A percentile compares a stretch with the other conserved stretches of the same genome.
phyloP scores from a whole-genome alignment of 2,797 vertebrate genomes.

The Channallabes apus region DNA sequence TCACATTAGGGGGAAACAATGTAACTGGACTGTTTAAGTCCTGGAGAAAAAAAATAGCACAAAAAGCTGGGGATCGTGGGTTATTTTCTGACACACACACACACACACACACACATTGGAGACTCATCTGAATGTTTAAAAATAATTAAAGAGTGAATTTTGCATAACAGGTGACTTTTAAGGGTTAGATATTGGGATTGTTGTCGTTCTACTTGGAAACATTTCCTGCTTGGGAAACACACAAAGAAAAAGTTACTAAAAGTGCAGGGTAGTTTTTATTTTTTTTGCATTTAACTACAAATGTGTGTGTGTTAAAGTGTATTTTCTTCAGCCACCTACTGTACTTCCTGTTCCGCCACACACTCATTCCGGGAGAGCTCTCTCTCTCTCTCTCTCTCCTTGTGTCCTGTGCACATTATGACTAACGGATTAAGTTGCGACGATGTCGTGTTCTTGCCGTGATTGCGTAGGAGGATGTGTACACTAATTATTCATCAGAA shows the following conservation, averaged over 20 bases:
- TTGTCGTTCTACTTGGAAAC: neutral
- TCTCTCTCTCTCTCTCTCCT: neutral
- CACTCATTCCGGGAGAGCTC: too few species aligned
- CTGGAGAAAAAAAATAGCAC: too few species aligned
- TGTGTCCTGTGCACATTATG: neutral
- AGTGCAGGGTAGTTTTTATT: neutral
- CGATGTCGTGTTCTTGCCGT: neutral
- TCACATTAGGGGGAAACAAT: too few species aligned
- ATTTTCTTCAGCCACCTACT: neutral
- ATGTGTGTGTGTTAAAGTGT: neutral
- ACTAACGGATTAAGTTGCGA: constrained; percentile 3
- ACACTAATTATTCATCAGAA: constrained; percentile 12
- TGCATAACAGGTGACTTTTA: neutral
- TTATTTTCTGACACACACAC: too few species aligned
- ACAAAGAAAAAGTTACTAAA: neutral
- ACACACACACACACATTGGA: too few species aligned
- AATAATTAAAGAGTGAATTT: too few species aligned
- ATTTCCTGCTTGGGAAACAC: neutral
- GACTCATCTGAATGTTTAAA: too few species aligned
- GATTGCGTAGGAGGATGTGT: neutral
- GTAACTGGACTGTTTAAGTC: too few species aligned
- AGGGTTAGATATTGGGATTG: neutral
- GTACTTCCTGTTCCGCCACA: neutral
- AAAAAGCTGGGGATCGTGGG: too few species aligned
- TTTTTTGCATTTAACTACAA: neutral